Conservation (phyloP, 2,113 vertebrate species). For the Sapajus apella region DNA sequence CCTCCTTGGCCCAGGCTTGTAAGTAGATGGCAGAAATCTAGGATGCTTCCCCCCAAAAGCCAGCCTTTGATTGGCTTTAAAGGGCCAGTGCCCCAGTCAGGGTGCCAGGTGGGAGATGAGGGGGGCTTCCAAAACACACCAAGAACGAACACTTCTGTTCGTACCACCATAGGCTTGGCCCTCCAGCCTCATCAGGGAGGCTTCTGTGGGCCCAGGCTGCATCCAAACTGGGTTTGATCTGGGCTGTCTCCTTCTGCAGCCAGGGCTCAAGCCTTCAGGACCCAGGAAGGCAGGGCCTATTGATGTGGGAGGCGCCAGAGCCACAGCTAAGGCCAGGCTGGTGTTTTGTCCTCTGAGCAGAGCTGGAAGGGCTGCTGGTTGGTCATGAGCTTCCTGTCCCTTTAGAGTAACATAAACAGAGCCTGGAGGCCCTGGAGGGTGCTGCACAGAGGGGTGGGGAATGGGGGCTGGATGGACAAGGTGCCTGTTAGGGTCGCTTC, state of each 20-base stretch:
- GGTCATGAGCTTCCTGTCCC: background rate
- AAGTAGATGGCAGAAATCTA: slow-evolving; percentile 67
- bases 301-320: background rate
- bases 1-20: slow-evolving; percentile 38
- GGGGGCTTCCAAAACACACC: background rate
- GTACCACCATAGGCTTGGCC: background rate
- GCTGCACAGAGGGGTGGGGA: background rate
- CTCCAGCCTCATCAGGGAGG: background rate
- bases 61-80: slow-evolving; percentile 67
- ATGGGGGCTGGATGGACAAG: too few relatives aligned
- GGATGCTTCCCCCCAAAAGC: slow-evolving; percentile 53
- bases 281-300: background rate
- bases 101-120: background rate
- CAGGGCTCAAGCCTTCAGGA: background rate
- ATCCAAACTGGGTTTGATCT: background rate
- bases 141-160: background rate
- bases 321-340: background rate
- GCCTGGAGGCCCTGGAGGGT: background rate
- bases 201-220: background rate
- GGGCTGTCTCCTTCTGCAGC: background rate
- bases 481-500: background rate
- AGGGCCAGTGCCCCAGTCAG: slow-evolving; percentile 63
- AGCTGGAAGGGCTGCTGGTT: background rate
- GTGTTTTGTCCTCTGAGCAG: accelerated
- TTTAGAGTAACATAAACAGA: background rate